Evolutionary conservation across 1,140 invertebrate species (phyloP), one percentile per base, ranked within the genome.

Genomic region (Drosophila equinoxialis): DNA sequence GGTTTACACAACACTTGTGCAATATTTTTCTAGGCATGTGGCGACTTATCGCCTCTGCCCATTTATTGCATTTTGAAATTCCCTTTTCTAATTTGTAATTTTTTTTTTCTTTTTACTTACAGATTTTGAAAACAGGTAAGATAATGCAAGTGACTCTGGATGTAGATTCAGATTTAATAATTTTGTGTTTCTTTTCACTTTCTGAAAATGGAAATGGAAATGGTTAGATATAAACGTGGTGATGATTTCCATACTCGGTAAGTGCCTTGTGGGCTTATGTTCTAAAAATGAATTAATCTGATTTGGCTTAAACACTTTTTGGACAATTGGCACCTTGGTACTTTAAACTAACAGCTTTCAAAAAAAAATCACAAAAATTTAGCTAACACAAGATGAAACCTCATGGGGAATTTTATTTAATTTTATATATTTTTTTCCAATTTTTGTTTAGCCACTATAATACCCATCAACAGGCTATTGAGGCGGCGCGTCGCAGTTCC

Each of bases 41-140:
- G 48, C 70, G 57, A 68, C 67, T 63, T 71, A 74, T 54, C 37
- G 41, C 60, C 45, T 61, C 65, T 42, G 39, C 51, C 10, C 45
- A 51, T 67, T 65, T 13, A 74, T 55, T 64, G 39, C 1, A 63
- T 57, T 17, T 5, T 26, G 2, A 55, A 54, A 14, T 45, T 45
- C 10, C 39, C 67, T 70, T 68, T 17, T 39, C 7, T 58, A 58
- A 58, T 59, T 39, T 23, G 14, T 59, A 45, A n/a, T 35, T 45
- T 57, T 10, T 5, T 17, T 57, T 57, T 41, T 33, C 11, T 33
- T 11, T 51, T 7, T 51, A 14, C 7, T 82, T 80, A 39, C 71
- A 87, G 84, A 84, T 81, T 74, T 83, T 10, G 41, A 89, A 1
- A 11, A n/a, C n/a, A 81, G 80, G 84, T 89, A 76, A 78, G 77